Conservation (phyloP, 1,140 invertebrate genomes). For the Philotrypesis tridentata region DNA sequence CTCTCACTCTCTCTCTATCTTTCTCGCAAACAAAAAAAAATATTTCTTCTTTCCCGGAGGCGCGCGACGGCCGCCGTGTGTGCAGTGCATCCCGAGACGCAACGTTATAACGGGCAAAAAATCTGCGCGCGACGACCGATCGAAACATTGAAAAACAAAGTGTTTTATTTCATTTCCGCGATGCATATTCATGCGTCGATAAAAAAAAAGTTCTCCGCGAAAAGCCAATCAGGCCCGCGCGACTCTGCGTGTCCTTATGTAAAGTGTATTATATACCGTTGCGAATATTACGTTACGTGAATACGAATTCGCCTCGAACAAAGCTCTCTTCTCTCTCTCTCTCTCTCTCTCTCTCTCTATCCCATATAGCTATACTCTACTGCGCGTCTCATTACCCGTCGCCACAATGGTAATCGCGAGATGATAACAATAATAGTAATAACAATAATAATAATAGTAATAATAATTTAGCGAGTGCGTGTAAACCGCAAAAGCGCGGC, state of each 20-base stretch:
- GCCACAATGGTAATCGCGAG: no score
- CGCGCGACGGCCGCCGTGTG: no score
- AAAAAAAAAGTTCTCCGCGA: neutral
- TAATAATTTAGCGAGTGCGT: neutral
- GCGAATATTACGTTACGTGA: neutral
- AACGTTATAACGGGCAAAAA: no score
- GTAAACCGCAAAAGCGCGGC: neutral
- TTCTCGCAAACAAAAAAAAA: no score
- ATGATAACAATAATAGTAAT: neutral
- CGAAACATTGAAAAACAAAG: neutral
- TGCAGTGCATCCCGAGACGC: no score
- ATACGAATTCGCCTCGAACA: constrained; percentile 18
- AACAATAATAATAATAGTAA: neutral
- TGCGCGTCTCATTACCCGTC: neutral
- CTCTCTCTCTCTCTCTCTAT: no score
- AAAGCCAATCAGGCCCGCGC: constrained; percentile 5
- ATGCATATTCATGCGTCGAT: neutral
- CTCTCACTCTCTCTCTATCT: no score
- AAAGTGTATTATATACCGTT: constrained; percentile 4
- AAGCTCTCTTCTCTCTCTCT: no score
- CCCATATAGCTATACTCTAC: neutral
- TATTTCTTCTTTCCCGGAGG: no score
- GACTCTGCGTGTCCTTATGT: constrained; percentile 13
- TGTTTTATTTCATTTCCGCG: neutral
- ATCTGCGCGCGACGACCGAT: no score